Percentiles rank a stretch among this genome's conserved stretches.
These are phyloP conservation scores for Parauchenoglanis punctatus DNA, from an alignment of 2,797 vertebrate species.

Conservation along the genomic window DNA sequence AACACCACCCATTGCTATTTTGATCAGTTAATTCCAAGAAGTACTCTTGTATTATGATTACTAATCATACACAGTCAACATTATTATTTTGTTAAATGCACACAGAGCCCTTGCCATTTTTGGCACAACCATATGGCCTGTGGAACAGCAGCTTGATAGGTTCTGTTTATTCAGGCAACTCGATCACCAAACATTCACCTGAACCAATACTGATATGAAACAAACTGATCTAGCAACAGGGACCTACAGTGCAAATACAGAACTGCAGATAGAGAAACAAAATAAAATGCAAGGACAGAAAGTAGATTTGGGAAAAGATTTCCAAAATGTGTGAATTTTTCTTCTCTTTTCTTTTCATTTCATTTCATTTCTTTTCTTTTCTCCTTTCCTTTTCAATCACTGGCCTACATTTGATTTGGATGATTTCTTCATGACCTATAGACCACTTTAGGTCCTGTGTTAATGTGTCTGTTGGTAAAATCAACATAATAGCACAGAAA, in stretches of 20 bases:
- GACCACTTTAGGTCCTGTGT: not conserved
- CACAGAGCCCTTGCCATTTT: slow-evolving; percentile 36
- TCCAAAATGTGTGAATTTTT: not conserved
- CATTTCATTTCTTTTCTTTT: not conserved
- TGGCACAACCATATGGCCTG: slow-evolving; percentile 53
- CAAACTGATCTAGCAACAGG: slow-evolving; percentile 62
- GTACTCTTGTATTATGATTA: slow-evolving; percentile 14
- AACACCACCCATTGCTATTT: not conserved
- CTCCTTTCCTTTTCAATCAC: not conserved
- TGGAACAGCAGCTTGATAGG: slow-evolving; percentile 22
- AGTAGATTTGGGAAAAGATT: not conserved
- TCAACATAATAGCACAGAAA: not conserved
- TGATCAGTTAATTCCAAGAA: not conserved
- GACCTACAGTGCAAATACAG: slow-evolving; percentile 71
- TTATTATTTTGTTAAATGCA: slow-evolving; percentile 15
- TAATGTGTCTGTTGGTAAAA: not conserved
- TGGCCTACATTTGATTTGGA: not conserved
- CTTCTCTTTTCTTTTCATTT: not conserved
- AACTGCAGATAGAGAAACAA: slow-evolving; percentile 33
- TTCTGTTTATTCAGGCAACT: slow-evolving; percentile 63
- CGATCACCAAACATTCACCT: slow-evolving; percentile 65
- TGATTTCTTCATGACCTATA: not conserved
- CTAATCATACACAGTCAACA: slow-evolving; percentile 30
- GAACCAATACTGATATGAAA: slow-evolving; percentile 75
- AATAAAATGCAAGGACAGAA: slow-evolving; percentile 1